These are phyloP conservation scores for Smittia aterrima DNA, from an alignment of 2,888 invertebrate genomes.

Conservation along the genomic window DNA sequence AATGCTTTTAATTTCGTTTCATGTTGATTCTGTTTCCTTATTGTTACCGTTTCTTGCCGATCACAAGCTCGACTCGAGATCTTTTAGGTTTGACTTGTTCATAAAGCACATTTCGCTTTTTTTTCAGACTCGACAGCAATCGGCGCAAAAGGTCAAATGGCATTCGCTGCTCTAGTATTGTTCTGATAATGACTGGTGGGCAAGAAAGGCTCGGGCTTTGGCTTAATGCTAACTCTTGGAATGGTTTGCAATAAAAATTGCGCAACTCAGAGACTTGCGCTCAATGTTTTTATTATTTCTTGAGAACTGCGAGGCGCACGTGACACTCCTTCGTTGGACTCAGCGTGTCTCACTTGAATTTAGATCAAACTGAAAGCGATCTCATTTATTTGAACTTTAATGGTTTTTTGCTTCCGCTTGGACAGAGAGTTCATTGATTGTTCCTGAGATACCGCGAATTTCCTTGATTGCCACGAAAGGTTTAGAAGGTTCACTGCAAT, in stretches of 20 bases:
- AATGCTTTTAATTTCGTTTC: slow-evolving; percentile 8
- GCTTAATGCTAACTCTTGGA: not conserved
- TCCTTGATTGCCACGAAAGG: too few species aligned
- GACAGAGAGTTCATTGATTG: not conserved
- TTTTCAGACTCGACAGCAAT: not conserved
- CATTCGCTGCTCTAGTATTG: not conserved
- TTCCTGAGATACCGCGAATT: too few species aligned
- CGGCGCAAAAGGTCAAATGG: not conserved
- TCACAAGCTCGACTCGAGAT: not conserved
- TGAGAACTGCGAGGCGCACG: slow-evolving; percentile 3
- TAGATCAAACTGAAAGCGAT: not conserved
- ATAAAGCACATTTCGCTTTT: slow-evolving; percentile 5
- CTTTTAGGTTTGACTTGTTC: not conserved
- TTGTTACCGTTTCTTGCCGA: not conserved
- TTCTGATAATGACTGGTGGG: slow-evolving; percentile 8
- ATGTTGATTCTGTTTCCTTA: slow-evolving; percentile 2
- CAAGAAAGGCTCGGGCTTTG: not conserved
- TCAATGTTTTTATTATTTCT: not conserved
- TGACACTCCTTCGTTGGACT: not conserved
- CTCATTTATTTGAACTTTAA: not conserved
- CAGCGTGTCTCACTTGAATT: not conserved
- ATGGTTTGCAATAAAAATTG: not conserved
- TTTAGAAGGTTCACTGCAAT: too few species aligned
- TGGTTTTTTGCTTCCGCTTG: not conserved
- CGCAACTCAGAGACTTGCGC: not conserved